Base-by-base conservation (phyloP, 2,113 vertebrate species). In the Salvator merianae region DNA sequence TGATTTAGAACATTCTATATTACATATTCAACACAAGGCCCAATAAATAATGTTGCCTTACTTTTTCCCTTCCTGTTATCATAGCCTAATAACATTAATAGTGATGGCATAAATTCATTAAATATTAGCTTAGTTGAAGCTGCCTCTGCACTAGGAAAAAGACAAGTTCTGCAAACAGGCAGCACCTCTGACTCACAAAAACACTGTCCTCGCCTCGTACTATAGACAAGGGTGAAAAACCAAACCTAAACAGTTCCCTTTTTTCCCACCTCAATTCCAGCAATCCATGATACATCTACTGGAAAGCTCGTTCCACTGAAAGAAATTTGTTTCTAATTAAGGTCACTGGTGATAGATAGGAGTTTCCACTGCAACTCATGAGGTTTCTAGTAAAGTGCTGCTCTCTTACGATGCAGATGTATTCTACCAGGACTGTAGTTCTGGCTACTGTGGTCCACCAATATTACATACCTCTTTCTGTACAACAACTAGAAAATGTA, bases 341-440 rank as follows among this genome's bases (percentile, higher is more conserved):
- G 71, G 34, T 10, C 30, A 77, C 22, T 84, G 36, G 81, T 12
- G 32, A 87, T 84, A 62, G 26, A 40, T 20, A 7, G 79, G 85
- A 85, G 30, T 38, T 43, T 74, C 84, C 65, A 77, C 4, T 13
- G 22, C 24, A 63, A 30, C 34, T 88, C 3, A 73, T 34, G 10
- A 88, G 77, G 77, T 86, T 0, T 18, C 70, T 87, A 14, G 22
- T 77, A 40, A 86, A 79, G 36, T 47, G 22, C 63, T 79, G n/a
- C 22, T 81, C 9, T 40, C 4, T 10, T 59, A 59, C 18, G 16
- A 59, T 59, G 55, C 20, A 20, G 55, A 59, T 59, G 20, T 59
- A 59, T 86, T 22, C 87, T 81, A 79, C 78, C 20, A 89, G 28
- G 74, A 9, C 6, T 30, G 83, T 84, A 62, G 55, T 65, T 70